Conservation (phyloP, 2,888 invertebrate genomes). For the Epiblema foenella region DNA sequence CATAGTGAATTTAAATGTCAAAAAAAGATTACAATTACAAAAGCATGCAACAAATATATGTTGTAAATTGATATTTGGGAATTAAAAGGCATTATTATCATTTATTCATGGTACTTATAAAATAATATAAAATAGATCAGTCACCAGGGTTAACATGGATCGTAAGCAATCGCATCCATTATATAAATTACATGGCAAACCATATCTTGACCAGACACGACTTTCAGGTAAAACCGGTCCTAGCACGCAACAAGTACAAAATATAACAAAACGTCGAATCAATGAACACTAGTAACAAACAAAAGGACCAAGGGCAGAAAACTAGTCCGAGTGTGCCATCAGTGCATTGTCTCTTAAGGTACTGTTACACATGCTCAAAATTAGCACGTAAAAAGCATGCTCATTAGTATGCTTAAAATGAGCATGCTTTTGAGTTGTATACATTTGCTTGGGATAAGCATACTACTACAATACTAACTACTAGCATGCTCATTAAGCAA, state of each 20-base stretch:
- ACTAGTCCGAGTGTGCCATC: constrained; percentile 42
- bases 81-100: background rate
- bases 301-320: constrained; percentile 24
- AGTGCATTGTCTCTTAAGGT: constrained; percentile 51
- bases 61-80: too few relatives aligned
- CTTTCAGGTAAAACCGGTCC: constrained; percentile 14
- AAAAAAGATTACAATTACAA: too few relatives aligned
- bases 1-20: too few relatives aligned
- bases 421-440: too few relatives aligned
- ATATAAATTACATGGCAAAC: constrained; percentile 6
- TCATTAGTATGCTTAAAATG: too few relatives aligned
- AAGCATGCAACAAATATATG: too few relatives aligned
- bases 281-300: constrained; percentile 34
- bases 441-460: too few relatives aligned
- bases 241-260: background rate
- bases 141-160: background rate
- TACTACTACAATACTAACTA: too few relatives aligned
- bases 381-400: too few relatives aligned
- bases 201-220: background rate
- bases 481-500: too few relatives aligned
- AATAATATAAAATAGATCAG: background rate
- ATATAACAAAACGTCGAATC: constrained; percentile 22
- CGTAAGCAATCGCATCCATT: background rate
- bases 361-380: too few relatives aligned
- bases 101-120: background rate